Evolutionary conservation across 2,888 invertebrate genomes (phyloP).

Genomic region (Apodemia zela): DNA sequence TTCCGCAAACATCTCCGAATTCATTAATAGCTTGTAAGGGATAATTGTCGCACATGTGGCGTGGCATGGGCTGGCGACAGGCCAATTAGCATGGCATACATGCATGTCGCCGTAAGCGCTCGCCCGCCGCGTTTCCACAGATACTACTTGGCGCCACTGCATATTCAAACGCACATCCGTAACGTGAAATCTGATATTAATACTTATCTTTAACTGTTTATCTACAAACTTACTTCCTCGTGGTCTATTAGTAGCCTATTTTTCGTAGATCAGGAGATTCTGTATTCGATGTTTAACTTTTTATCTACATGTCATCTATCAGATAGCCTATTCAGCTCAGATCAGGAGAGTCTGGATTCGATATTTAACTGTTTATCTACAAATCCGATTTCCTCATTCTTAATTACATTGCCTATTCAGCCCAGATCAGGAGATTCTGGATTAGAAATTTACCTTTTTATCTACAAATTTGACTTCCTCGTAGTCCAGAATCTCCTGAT

Average conservation of each 20-base stretch:
- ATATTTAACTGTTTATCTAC: too few species aligned
- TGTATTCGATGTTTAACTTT: too few species aligned
- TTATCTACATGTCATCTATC: too few species aligned
- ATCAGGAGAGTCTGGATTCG: too few species aligned
- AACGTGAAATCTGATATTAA: constrained; percentile 46
- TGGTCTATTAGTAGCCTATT: too few species aligned
- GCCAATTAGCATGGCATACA: constrained; percentile 70
- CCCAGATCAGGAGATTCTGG: too few species aligned
- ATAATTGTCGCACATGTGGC: constrained; percentile 78
- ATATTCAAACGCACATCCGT: constrained; percentile 39
- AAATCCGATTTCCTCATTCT: too few species aligned
- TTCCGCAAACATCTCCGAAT: constrained; percentile 68
- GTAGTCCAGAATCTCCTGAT: too few species aligned
- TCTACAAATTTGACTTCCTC: constrained; percentile 17
- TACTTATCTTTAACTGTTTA: constrained; percentile 16
- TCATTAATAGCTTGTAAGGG: constrained; percentile 73
- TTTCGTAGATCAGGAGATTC: too few species aligned
- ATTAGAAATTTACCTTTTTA: constrained; percentile 15
- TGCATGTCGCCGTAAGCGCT: constrained; percentile 48
- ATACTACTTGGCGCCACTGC: constrained; percentile 36
- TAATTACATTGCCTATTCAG: too few species aligned
- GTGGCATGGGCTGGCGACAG: constrained; percentile 77
- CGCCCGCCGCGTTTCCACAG: constrained; percentile 40
- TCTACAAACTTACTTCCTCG: constrained; percentile 17
- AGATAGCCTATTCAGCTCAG: too few species aligned